A percentile compares a stretch with the other conserved stretches of the same genome.
Evolutionary conservation across 2,113 vertebrate genomes (phyloP).

Genomic region (Bos taurus): ARS-UCD2.0 NC_037340.1:79431001-79431500

Average conservation of each 20-base stretch:
- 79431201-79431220: not conserved
- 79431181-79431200: not conserved
- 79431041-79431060: not conserved
- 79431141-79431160: accelerated
- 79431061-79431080: not conserved
- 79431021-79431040: not conserved
- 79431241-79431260: not conserved
- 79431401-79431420: not conserved
- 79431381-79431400: not conserved
- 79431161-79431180: not conserved
- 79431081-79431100: not conserved
- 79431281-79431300: not conserved
- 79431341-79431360: not conserved
- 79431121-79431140: not conserved
- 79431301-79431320: not conserved
- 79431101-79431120: not conserved
- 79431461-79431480: not conserved
- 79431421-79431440: not conserved
- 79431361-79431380: constrained; percentile 10
- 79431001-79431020: not conserved
- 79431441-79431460: not conserved
- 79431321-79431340: not conserved
- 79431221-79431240: not conserved
- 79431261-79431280: not conserved
- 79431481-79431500: not conserved